A percentile compares a stretch with the other conserved stretches of the same genome.
These are phyloP conservation scores for Arctia plantaginis DNA, from an alignment of 2,888 invertebrate species.

Conservation along the genomic window DNA sequence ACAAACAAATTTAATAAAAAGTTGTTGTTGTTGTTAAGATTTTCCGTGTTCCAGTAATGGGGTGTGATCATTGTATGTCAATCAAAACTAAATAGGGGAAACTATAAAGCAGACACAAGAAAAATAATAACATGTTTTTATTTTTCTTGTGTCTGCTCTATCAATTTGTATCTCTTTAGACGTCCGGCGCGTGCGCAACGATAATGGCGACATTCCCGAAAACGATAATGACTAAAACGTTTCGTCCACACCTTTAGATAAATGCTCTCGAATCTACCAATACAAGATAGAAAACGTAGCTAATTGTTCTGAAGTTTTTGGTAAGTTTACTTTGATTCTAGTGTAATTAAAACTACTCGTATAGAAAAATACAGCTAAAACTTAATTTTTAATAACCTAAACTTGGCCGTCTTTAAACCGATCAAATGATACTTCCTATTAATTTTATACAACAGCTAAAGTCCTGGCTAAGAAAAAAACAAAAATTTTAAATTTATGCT, in stretches of 20 bases:
- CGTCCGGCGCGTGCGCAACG: slow-evolving; percentile 70
- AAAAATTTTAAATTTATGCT: no score
- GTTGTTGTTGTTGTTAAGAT: no score
- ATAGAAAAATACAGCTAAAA: background rate
- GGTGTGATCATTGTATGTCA: no score
- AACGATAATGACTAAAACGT: slow-evolving; percentile 77
- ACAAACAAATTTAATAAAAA: no score
- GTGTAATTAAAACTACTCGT: background rate
- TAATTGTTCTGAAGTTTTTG: slow-evolving; percentile 3
- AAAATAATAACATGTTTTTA: background rate
- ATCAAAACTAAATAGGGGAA: background rate
- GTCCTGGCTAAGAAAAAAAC: no score
- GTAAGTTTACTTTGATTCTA: background rate
- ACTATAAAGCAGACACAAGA: no score
- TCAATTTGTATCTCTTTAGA: slow-evolving; percentile 22
- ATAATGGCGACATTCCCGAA: slow-evolving; percentile 68
- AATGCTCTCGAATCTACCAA: slow-evolving; percentile 53
- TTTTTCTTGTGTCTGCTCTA: slow-evolving; percentile 10
- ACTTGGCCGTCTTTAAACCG: background rate
- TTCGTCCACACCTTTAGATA: slow-evolving; percentile 68
- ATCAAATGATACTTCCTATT: background rate
- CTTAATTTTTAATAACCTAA: no score
- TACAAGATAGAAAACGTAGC: slow-evolving; percentile 17
- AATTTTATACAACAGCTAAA: background rate
- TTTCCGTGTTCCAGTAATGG: no score